phyloP scores from a whole-genome alignment of 2,888 invertebrate species.

The Lasius fuliginosus region DNA sequence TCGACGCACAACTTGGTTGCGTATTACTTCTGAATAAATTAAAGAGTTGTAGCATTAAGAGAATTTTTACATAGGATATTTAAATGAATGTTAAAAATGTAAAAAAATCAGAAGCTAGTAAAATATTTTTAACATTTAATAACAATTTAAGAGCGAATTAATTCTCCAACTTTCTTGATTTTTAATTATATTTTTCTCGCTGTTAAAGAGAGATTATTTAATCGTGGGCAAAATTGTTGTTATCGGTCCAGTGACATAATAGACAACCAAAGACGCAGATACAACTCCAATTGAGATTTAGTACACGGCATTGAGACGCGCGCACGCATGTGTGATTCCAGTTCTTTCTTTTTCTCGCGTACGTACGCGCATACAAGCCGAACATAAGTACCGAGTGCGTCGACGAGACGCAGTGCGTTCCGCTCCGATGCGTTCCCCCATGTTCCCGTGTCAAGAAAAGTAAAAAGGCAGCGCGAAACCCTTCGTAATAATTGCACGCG shows the following conservation, averaged over 20 bases:
- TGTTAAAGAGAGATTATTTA: not conserved
- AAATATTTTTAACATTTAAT: not conserved
- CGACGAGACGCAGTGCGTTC: conserved; percentile 72
- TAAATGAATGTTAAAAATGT: not conserved
- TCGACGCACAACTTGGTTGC: not conserved
- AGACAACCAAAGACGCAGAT: conserved; percentile 7
- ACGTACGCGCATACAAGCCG: conserved; percentile 54
- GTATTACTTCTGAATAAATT: not conserved
- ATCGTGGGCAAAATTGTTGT: conserved; percentile 1
- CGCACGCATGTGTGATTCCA: not conserved
- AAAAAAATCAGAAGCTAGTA: not conserved
- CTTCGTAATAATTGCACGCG: conserved; percentile 64
- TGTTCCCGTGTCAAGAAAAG: conserved; percentile 62
- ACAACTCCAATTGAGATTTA: conserved; percentile 39
- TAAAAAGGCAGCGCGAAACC: conserved; percentile 57
- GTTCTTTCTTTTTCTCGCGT: conserved; percentile 30
- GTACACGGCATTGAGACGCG: conserved; percentile 26
- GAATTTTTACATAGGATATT: not conserved
- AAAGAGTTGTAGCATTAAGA: not conserved
- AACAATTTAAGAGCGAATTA: not conserved
- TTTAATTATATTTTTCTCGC: not conserved
- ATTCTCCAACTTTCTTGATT: not conserved
- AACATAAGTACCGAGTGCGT: conserved; percentile 65
- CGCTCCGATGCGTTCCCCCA: conserved; percentile 75
- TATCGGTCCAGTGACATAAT: conserved; percentile 1